Evolutionary conservation across 2,113 vertebrate genomes (phyloP).

Genomic region (Melozone crissalis): DNA sequence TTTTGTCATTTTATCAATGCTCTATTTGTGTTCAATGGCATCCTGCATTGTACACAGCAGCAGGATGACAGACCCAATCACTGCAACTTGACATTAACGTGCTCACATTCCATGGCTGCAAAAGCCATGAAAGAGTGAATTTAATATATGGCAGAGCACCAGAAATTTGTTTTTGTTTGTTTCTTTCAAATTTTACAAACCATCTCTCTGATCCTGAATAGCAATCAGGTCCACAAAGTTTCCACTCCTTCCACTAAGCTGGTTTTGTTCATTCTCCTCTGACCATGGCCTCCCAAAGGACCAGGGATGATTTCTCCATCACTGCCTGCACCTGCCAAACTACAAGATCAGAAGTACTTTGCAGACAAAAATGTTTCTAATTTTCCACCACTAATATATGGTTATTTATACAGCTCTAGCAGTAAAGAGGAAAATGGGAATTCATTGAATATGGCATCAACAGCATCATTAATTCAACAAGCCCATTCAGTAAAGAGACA

Average conservation of each 20-base stretch:
- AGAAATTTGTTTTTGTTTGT: background rate
- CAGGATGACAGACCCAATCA: background rate
- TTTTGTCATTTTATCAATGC: background rate
- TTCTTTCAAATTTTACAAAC: background rate
- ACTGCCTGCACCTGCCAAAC: background rate
- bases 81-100: background rate
- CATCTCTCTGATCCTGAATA: background rate
- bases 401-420: background rate
- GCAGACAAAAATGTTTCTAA: background rate
- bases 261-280: background rate
- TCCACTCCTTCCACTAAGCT: background rate
- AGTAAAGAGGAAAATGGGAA: background rate
- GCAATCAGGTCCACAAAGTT: background rate
- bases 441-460: background rate
- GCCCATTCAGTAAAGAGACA: background rate
- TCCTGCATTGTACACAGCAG: background rate
- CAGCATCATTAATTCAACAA: background rate
- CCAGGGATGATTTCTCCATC: background rate
- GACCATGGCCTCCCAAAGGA: background rate
- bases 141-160: background rate
- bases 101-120: background rate
- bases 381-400: background rate
- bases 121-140: background rate
- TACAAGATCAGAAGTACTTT: background rate
- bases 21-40: background rate